Base-by-base conservation (phyloP, 2,797 vertebrate species). In the Lophotriccus pileatus region DNA sequence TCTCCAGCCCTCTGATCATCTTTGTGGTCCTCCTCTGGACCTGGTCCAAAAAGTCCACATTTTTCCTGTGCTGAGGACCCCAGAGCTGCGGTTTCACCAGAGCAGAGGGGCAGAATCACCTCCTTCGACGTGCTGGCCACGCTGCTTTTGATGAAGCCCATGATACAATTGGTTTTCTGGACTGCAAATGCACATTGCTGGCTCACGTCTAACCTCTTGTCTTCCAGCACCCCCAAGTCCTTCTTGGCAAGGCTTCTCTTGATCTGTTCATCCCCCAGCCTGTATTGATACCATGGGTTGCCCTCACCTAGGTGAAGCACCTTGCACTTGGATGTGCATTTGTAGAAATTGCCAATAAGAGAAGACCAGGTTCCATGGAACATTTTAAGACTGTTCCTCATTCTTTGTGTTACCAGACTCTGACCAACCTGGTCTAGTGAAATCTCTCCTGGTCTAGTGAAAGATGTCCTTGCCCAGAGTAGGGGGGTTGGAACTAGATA, bases 181-280 rank as follows among this genome's bases (percentile, higher is more conserved):
- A 23, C 22, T 46, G 63, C 11, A 16, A 46, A 17, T 34, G 23
- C 23, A 34, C 8, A 46, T 46, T 46, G 43, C 52, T 47, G 43
- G 32, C 10, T 24, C 27, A 18, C 12, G 6, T 62, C 10, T 24
- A 50, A 11, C 20, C 7, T 56, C 41, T 28, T 27, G 0, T 0
- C 18, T 27, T 2, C 7, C 25, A 28, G 27, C 32, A 62, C 3
- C 1, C 5, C 6, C 10, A 62, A 32, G 19, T 37, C 15, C 36
- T 37, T 46, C 46, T 36, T 0, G 0, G 1, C 10, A 20, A 34
- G 22, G 22, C 55, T 49, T 41, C 30, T 47, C 36, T 47, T 0
- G 0, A 12, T 32, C 15, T 60, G 17, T 75, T 36, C 12, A 12
- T 75, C 10, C 15, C 30, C 1, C 41, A 55, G 18, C 41, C 41